Percentiles rank a stretch among this genome's conserved stretches.
phyloP scores from a whole-genome alignment of 2,888 invertebrate species.

The Polyploca ridens region DNA sequence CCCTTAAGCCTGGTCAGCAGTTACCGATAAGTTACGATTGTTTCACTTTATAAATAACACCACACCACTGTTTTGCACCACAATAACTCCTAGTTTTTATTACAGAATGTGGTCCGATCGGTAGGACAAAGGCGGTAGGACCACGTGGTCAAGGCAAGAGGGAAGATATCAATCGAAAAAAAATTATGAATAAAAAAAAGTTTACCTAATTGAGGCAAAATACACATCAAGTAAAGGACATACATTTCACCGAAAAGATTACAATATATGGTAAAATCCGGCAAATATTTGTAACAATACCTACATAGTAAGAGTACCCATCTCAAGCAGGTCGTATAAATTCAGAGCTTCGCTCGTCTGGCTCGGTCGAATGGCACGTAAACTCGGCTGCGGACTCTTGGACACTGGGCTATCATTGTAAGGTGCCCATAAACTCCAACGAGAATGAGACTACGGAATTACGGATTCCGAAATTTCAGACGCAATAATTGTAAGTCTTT shows the following conservation, averaged over 20 bases:
- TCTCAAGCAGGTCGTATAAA: slow-evolving; percentile 70
- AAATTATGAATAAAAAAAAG: no score
- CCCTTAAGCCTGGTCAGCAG: no score
- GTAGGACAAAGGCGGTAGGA: no score
- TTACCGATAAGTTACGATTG: no score
- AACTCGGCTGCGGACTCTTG: slow-evolving; percentile 39
- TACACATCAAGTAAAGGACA: no score
- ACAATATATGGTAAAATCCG: slow-evolving; percentile 19
- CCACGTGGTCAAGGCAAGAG: no score
- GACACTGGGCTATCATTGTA: slow-evolving; percentile 36
- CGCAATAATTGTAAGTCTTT: not conserved
- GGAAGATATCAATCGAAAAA: no score
- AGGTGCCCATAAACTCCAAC: slow-evolving; percentile 9
- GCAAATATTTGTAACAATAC: slow-evolving; percentile 37
- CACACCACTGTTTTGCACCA: no score
- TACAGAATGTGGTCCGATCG: no score
- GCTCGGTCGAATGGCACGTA: slow-evolving; percentile 46
- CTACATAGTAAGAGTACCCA: slow-evolving; percentile 41
- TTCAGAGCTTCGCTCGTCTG: slow-evolving; percentile 53
- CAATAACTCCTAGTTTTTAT: no score
- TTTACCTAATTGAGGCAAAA: no score
- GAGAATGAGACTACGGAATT: not conserved
- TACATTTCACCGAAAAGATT: not conserved
- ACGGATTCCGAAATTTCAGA: not conserved
- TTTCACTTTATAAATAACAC: no score